Percentiles rank a stretch among this genome's conserved stretches.
These are phyloP conservation scores for Ichneumoninae sp. DNA, from an alignment of 2,888 invertebrate species.

Conservation along the genomic window DNA sequence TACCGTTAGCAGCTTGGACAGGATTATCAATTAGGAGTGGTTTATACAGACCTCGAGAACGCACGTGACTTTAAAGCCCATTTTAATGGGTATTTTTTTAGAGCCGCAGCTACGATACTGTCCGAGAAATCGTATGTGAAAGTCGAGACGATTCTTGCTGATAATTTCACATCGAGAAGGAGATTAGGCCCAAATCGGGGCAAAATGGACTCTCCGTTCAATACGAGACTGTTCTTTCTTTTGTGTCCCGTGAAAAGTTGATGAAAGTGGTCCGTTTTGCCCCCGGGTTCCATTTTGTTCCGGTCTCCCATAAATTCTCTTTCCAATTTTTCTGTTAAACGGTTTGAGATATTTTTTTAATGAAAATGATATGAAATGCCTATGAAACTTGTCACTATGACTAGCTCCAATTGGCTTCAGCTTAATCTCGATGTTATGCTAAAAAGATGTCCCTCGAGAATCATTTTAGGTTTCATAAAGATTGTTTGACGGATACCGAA, in stretches of 20 bases:
- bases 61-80: not conserved
- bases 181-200: not conserved
- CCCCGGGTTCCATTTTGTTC: not conserved
- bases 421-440: not conserved
- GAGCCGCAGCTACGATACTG: not conserved
- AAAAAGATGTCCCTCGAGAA: not conserved
- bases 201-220: not conserved
- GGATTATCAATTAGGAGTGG: constrained; percentile 48
- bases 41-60: constrained; percentile 22
- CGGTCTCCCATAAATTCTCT: not conserved
- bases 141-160: not conserved
- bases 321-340: not conserved
- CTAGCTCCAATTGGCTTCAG: not conserved
- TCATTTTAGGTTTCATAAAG: not conserved
- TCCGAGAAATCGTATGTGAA: not conserved
- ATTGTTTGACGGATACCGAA: not conserved
- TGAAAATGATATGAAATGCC: not conserved
- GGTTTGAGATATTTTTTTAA: not conserved
- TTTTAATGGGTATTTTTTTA: constrained; percentile 3
- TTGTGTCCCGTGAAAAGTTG: too few relatives aligned
- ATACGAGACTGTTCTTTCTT: not conserved
- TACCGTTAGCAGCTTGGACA: constrained; percentile 38
- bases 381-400: not conserved
- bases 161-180: not conserved
- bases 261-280: too few relatives aligned